Evolutionary conservation across 2,113 vertebrate genomes (phyloP), one percentile per base, ranked within the genome.

Genomic region (Rhinolophus sinicus): DNA sequence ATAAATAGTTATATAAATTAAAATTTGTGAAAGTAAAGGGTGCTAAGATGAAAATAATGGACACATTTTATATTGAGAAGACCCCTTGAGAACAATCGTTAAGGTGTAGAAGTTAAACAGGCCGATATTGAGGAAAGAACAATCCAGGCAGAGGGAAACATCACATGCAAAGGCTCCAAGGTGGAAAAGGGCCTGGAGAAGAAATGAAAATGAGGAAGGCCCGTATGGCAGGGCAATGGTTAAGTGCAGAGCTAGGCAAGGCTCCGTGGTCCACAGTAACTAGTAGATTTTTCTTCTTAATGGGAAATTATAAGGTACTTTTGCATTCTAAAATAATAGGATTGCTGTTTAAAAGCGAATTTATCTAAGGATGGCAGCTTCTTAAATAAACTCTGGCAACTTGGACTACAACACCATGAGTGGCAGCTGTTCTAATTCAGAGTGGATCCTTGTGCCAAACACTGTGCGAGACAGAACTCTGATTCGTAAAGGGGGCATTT

Each of bases 311-410:
- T 58, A 72, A 93, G 60, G 33, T 77, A 52, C 60, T 30, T 84
- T 60, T 38, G n/a, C 35, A 44, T 77, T 85, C 60, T 78, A 88
- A 69, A 91, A 85, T 67, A 92, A 85, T 88, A 16, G 11, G 38
- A 95, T 47, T 77, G 35, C 64, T 94, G 13, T 76, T 72, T 67
- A 60, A 80, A 90, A 94, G 75, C 52, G 54, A 38, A 64, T 90
- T 96, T 81, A 82, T 82, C 73, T 88, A 47, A 94, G 86, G 86
- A 86, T 73, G 69, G 50, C 33, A 91, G 65, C 56, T 88, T 95
- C 54, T 86, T 93, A 88, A 93, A 77, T 73, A 90, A 81, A 73
- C 7, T 85, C 92, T 33, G 60, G 18, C 84, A 12, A 12, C 7
- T 93, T 95, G 85, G 80, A 73, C 70, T 28, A 26, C 0, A 56